Conservation (phyloP, 2,797 vertebrate genomes). For the Dipus sagitta region DNA sequence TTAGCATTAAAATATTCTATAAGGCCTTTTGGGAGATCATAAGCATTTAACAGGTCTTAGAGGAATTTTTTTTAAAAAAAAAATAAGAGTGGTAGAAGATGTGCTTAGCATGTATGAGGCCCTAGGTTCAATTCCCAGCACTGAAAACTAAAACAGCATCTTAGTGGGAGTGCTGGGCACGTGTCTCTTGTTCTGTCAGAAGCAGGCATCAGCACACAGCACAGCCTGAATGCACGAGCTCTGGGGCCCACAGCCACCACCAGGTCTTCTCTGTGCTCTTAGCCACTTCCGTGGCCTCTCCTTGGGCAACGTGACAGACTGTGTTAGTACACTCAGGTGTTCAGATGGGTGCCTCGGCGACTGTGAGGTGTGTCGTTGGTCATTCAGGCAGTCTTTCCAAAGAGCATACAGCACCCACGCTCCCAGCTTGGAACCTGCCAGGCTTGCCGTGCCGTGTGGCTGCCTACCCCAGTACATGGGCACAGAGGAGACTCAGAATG, state of each 20-base stretch:
- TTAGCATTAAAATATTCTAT: background rate
- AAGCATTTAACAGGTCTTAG: conserved; percentile 12
- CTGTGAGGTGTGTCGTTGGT: background rate
- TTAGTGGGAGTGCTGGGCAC: background rate
- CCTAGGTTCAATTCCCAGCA: background rate
- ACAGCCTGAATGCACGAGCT: background rate
- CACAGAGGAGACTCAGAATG: background rate
- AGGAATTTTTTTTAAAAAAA: too few species aligned
- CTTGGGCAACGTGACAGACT: background rate
- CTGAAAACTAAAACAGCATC: background rate
- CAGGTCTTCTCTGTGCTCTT: background rate
- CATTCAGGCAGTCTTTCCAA: background rate
- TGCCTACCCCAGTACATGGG: background rate
- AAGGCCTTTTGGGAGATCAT: conserved; percentile 16
- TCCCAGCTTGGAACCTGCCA: background rate
- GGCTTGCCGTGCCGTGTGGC: background rate
- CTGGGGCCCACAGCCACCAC: background rate
- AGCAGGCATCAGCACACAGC: background rate
- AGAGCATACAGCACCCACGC: background rate
- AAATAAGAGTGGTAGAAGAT: too few species aligned
- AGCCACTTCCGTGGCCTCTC: background rate
- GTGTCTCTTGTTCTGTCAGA: background rate
- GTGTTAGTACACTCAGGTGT: background rate
- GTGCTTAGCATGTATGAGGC: too few species aligned
- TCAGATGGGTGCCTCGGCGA: background rate